Conservation (phyloP, 2,113 vertebrate species). For the Propithecus coquereli region DNA sequence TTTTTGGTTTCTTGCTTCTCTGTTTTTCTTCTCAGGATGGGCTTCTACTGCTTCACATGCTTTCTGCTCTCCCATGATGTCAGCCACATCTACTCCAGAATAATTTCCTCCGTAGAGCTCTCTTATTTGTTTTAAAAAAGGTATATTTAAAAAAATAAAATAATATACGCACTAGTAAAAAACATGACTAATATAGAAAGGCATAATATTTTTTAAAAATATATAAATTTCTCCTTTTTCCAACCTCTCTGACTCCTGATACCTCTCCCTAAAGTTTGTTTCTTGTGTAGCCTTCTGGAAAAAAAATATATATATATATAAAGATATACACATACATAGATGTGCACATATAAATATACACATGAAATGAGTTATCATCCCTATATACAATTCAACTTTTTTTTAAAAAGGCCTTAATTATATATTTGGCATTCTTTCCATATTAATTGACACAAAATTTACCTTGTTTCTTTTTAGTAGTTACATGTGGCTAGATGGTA, state of each 20-base stretch:
- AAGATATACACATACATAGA: not conserved
- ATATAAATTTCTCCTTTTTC: not conserved
- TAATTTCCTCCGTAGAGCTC: not conserved
- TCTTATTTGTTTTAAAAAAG: not conserved
- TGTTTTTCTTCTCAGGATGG: not conserved
- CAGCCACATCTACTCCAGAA: not conserved
- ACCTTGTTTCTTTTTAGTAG: not conserved
- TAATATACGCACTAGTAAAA: not conserved
- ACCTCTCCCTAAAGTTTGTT: not conserved
- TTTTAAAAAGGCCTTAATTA: not conserved
- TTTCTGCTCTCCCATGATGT: not conserved
- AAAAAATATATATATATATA: not conserved
- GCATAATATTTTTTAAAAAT: not conserved
- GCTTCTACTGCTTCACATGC: not conserved
- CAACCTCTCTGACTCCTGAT: not conserved
- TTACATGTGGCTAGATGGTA: not conserved
- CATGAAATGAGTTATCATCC: not conserved
- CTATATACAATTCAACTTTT: not conserved
- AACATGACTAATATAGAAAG: not conserved
- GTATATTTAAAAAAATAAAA: constrained; percentile 11
- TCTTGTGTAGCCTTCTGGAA: not conserved
- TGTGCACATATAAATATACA: not conserved
- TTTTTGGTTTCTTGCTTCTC: not conserved
- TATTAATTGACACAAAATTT: not conserved
- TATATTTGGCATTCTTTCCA: constrained; percentile 13